Evolutionary conservation across 2,888 invertebrate genomes (phyloP).

Genomic region (Melanostoma scalare): DNA sequence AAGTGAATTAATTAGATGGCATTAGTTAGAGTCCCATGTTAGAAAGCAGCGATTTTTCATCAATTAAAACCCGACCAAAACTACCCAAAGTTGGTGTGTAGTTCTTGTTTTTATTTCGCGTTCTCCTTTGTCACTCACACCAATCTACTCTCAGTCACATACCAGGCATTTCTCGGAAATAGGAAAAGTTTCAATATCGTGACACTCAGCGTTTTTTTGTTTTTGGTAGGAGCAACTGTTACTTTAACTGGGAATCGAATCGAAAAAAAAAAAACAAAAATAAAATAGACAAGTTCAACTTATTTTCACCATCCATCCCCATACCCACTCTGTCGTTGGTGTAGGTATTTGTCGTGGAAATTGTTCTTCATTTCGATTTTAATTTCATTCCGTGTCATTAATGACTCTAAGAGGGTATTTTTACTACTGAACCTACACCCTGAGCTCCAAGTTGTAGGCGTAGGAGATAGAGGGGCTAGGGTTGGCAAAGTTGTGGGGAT

Average conservation of each 20-base stretch:
- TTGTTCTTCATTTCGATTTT: conserved; percentile 72
- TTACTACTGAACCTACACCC: not conserved
- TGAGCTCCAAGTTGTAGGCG: not conserved
- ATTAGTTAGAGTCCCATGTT: conserved; percentile 66
- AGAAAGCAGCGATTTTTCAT: conserved; percentile 70
- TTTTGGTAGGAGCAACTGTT: conserved; percentile 34
- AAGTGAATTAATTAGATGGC: conserved; percentile 69
- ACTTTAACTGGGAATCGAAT: not conserved
- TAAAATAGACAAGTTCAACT: conserved; percentile 52
- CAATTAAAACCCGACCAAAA: conserved; percentile 65
- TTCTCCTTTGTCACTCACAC: not conserved
- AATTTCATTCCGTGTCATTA: conserved; percentile 73
- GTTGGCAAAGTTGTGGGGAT: not conserved
- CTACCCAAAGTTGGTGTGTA: conserved; percentile 37
- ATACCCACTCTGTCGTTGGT: not conserved
- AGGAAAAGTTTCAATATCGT: conserved; percentile 58
- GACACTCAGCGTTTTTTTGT: conserved; percentile 36
- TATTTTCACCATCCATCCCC: conserved; percentile 6
- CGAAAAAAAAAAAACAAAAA: conserved; percentile 27
- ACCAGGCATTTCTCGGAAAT: conserved; percentile 13
- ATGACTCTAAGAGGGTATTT: conserved; percentile 62
- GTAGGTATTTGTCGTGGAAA: conserved; percentile 33
- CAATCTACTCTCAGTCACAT: not conserved
- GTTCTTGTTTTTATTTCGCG: not conserved
- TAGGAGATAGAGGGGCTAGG: not conserved